These are phyloP conservation scores for Micromesistius poutassou DNA, from an alignment of 2,797 vertebrate species.

Conservation along the genomic window DNA sequence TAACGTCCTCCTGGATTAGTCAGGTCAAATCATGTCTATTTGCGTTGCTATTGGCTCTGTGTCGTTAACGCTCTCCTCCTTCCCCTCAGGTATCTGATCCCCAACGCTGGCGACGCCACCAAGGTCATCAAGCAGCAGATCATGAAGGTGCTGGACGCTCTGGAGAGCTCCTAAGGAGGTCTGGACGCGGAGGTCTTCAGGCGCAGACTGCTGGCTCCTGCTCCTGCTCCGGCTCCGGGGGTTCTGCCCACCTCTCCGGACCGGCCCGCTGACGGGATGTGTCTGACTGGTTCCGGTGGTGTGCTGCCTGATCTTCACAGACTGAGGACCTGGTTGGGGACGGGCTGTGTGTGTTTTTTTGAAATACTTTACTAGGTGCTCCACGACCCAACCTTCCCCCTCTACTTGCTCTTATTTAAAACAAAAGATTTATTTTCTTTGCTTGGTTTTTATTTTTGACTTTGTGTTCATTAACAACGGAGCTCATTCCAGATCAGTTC, in stretches of 20 bases:
- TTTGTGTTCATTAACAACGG: conserved; percentile 16
- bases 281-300: conserved; percentile 25
- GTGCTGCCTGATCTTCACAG: conserved; percentile 25
- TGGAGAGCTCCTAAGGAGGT: conserved; percentile 86
- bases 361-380: conserved; percentile 55
- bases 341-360: conserved; percentile 38
- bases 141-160: conserved; percentile 96
- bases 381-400: conserved; percentile 36
- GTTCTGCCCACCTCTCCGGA: conserved; percentile 39
- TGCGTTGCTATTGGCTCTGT: neutral
- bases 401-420: conserved; percentile 28
- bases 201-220: conserved; percentile 1
- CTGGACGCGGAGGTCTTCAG: neutral
- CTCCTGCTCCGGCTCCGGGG: conserved; percentile 32
- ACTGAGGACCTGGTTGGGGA: conserved; percentile 46
- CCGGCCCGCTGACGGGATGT: conserved; percentile 48
- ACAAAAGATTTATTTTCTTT: conserved; percentile 21
- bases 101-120: conserved; percentile 97
- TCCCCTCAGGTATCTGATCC: conserved; percentile 90
- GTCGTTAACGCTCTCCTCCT: neutral
- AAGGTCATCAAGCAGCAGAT: conserved; percentile 99
- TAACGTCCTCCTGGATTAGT: neutral
- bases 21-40: neutral
- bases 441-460: conserved; percentile 38
- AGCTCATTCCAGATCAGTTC: conserved; percentile 35